Evolutionary conservation across 2,113 vertebrate genomes (phyloP).

Genomic region (Ahaetulla prasina): DNA sequence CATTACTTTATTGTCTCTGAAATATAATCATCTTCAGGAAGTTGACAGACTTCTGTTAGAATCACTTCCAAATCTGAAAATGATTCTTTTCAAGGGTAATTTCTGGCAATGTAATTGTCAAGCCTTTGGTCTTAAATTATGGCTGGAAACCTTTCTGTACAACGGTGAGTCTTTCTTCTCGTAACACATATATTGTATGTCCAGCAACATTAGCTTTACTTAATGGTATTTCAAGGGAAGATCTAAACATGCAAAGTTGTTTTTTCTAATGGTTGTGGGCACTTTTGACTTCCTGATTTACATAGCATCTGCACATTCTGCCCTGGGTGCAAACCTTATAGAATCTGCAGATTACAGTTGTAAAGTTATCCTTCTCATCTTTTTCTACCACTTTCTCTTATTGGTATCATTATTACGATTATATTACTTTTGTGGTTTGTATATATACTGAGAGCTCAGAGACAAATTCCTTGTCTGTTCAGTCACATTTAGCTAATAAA

Average conservation of each 20-base stretch:
- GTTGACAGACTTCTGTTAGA: constrained; percentile 83
- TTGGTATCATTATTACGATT: background rate
- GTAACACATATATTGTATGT: accelerated
- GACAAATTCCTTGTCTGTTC: background rate
- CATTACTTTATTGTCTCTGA: constrained; percentile 82
- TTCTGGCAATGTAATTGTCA: constrained; percentile 94
- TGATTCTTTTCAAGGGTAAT: constrained; percentile 82
- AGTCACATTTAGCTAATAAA: background rate
- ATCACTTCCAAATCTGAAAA: constrained; percentile 78
- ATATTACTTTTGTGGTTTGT: background rate
- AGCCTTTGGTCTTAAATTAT: constrained; percentile 88
- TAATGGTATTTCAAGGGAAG: background rate
- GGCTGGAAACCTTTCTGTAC: constrained; percentile 92
- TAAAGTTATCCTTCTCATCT: background rate
- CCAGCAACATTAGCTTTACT: background rate
- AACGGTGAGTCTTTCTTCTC: constrained; percentile 78
- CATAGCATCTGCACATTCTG: background rate
- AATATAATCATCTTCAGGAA: constrained; percentile 82
- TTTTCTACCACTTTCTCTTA: background rate
- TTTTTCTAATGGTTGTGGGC: background rate
- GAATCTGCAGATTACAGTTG: background rate
- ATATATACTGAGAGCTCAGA: background rate
- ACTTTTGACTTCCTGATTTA: background rate
- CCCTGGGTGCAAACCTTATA: background rate
- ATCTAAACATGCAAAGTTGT: background rate